Evolutionary conservation across 2,113 vertebrate species (phyloP).

Genomic region (Cacatua alba): DNA sequence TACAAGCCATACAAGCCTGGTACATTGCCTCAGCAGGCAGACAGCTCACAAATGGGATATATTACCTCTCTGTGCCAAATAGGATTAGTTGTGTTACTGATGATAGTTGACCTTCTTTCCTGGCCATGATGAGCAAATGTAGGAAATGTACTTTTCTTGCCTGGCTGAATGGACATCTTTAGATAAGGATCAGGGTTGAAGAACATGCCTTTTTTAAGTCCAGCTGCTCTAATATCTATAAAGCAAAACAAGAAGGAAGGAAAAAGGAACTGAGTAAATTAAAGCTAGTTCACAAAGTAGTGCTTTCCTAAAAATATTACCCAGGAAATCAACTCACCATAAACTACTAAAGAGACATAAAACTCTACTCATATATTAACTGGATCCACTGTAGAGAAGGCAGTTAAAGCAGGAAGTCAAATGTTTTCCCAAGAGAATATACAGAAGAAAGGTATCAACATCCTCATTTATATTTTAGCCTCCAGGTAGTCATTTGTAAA

Average conservation of each 20-base stretch:
- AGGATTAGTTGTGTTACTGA: slow-evolving; percentile 96
- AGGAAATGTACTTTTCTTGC: slow-evolving; percentile 94
- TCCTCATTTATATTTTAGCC: background rate
- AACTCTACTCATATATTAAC: background rate
- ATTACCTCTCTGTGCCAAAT: slow-evolving; percentile 96
- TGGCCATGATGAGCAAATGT: slow-evolving; percentile 96
- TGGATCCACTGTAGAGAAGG: background rate
- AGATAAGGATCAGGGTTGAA: slow-evolving; percentile 99
- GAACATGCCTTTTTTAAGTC: slow-evolving; percentile 99
- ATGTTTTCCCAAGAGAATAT: background rate
- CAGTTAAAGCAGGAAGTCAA: background rate
- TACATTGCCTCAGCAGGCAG: background rate
- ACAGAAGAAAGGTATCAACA: background rate
- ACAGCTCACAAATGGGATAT: background rate
- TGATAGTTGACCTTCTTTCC: slow-evolving; percentile 93
- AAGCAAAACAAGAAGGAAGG: slow-evolving; percentile 31
- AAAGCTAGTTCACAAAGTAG: slow-evolving; percentile 19
- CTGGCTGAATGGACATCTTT: slow-evolving; percentile 99
- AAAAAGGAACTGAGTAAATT: background rate
- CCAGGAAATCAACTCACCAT: background rate
- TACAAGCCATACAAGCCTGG: background rate
- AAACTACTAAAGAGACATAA: background rate
- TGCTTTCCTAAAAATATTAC: slow-evolving; percentile 14
- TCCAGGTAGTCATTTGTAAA: background rate
- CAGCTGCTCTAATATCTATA: slow-evolving; percentile 90